phyloP scores from a whole-genome alignment of 2,888 invertebrate species.

The Drosophila paramelanica region DNA sequence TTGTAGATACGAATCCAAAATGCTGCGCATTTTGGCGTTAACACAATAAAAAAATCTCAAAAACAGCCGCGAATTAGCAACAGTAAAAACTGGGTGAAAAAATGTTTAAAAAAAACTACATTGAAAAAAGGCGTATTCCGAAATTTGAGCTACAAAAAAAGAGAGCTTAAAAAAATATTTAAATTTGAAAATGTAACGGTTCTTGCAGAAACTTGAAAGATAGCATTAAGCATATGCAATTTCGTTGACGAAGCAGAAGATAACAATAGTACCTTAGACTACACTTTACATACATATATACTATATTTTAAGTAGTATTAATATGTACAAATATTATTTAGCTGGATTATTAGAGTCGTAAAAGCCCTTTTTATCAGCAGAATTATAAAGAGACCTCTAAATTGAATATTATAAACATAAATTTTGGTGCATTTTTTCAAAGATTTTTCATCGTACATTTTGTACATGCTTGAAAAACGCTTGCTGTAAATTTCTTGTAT shows the following conservation, averaged over 20 bases:
- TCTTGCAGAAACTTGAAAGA: slow-evolving; percentile 8
- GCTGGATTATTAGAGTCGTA: too few species aligned
- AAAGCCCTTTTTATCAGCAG: too few species aligned
- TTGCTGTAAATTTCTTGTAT: too few species aligned
- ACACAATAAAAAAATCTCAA: slow-evolving; percentile 4
- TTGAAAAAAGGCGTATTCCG: slow-evolving; percentile 16
- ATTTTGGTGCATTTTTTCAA: too few species aligned
- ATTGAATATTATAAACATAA: too few species aligned
- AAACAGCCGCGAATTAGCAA: neutral
- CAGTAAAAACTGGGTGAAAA: slow-evolving; percentile 12
- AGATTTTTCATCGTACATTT: too few species aligned
- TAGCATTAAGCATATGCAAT: neutral
- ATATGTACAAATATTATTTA: too few species aligned
- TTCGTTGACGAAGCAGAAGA: neutral
- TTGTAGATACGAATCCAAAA: slow-evolving; percentile 68
- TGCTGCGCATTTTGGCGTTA: slow-evolving; percentile 45
- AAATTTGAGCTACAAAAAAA: slow-evolving; percentile 47
- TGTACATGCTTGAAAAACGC: too few species aligned
- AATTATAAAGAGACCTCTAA: too few species aligned
- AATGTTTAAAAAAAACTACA: neutral
- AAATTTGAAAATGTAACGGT: slow-evolving; percentile 53
- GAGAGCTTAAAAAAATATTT: slow-evolving; percentile 8
- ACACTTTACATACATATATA: too few species aligned
- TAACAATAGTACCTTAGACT: too few species aligned
- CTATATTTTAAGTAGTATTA: too few species aligned